Percentiles rank a stretch among this genome's conserved stretches.
phyloP scores from a whole-genome alignment of 1,140 invertebrate genomes.

The Pseudomyrmex concolor region DNA sequence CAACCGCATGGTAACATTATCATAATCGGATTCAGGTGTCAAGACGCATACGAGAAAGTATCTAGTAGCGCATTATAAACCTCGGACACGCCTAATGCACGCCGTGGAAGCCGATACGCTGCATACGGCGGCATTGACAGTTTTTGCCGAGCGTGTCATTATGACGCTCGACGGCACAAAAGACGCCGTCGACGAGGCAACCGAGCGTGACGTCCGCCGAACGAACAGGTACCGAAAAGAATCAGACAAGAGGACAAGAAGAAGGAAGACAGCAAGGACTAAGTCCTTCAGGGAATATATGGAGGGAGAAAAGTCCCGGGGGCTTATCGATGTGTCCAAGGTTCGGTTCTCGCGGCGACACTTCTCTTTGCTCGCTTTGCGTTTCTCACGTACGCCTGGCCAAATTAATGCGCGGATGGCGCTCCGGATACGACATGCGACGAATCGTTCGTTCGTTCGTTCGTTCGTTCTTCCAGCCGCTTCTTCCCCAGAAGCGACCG shows the following conservation, averaged over 20 bases:
- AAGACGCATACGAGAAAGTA: conserved; percentile 25
- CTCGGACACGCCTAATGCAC: conserved; percentile 59
- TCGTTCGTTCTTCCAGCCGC: background rate
- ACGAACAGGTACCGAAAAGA: conserved; percentile 71
- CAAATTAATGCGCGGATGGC: conserved; percentile 73
- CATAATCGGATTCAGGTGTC: conserved; percentile 57
- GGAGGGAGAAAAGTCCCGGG: conserved; percentile 54
- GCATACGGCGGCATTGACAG: conserved; percentile 70
- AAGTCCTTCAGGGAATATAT: conserved; percentile 1
- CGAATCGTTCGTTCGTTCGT: conserved; percentile 30
- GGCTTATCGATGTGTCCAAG: conserved; percentile 66
- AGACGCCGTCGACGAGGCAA: conserved; percentile 72
- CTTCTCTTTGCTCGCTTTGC: conserved; percentile 63
- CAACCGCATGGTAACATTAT: conserved; percentile 33
- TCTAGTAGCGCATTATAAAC: conserved; percentile 42
- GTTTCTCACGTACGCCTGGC: conserved; percentile 62
- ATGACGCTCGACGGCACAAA: conserved; percentile 77
- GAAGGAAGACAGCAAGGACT: conserved; percentile 41
- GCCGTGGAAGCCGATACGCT: conserved; percentile 74
- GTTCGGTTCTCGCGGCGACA: conserved; percentile 67
- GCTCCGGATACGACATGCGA: conserved; percentile 40
- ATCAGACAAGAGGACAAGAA: conserved; percentile 27
- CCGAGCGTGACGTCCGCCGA: conserved; percentile 67
- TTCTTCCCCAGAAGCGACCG: conserved; percentile 64
- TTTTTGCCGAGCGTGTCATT: conserved; percentile 76